Evolutionary conservation across 1,140 invertebrate genomes (phyloP).

Genomic region (Bombus pascuorum): DNA sequence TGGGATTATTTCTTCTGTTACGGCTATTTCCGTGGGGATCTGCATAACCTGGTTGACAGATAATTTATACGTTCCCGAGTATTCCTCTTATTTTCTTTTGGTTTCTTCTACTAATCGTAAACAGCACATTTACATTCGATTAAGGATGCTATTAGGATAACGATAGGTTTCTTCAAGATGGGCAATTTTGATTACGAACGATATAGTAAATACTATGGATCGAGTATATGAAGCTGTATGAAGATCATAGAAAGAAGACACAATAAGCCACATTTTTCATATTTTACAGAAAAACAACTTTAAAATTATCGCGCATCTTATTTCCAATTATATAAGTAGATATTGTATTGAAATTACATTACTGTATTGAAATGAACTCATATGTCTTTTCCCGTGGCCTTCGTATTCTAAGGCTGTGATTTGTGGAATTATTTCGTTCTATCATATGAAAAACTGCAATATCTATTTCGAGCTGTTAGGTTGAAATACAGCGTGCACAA

Average conservation of each 20-base stretch:
- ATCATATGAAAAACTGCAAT: no score
- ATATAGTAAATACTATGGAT: background rate
- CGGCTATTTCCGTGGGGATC: slow-evolving; percentile 26
- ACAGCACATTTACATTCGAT: background rate
- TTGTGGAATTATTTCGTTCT: background rate
- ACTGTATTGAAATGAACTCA: no score
- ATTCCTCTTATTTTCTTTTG: background rate
- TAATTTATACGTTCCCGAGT: slow-evolving; percentile 26
- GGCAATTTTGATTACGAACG: background rate
- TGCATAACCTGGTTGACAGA: slow-evolving; percentile 36
- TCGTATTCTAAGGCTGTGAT: background rate
- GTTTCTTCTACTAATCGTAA: background rate
- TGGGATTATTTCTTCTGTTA: slow-evolving; percentile 36
- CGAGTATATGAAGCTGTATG: background rate
- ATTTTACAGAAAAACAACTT: no score
- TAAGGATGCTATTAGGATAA: background rate
- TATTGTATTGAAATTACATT: no score
- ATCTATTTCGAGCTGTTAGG: background rate
- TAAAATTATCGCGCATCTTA: no score
- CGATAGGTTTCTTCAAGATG: background rate
- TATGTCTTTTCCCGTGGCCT: background rate
- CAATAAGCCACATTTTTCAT: no score
- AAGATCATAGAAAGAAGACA: no score
- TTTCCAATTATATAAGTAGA: no score
- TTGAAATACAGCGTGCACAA: background rate